Evolutionary conservation across 2,113 vertebrate genomes (phyloP).

Genomic region (Vireo altiloquus): DNA sequence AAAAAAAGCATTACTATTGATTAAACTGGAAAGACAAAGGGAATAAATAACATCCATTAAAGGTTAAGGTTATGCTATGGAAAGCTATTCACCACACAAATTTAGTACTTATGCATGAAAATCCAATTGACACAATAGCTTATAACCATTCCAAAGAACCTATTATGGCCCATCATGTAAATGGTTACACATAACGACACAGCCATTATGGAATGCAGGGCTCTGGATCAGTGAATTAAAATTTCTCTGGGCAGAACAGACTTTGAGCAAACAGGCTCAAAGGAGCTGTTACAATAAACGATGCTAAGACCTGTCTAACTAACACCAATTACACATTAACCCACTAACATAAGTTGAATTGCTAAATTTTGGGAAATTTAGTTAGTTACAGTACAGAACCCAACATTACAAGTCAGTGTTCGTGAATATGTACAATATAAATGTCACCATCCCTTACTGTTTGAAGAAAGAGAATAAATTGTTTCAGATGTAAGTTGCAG

Average conservation of each 20-base stretch:
- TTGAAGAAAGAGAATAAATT: background rate
- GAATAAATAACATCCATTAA: background rate
- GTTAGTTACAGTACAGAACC: background rate
- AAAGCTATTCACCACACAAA: background rate
- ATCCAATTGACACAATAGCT: background rate
- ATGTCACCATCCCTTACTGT: background rate
- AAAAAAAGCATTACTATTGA: background rate
- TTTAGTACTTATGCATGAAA: background rate
- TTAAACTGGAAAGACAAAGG: background rate
- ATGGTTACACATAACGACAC: background rate
- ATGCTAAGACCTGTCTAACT: background rate
- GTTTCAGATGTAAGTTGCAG: background rate
- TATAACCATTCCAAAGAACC: background rate
- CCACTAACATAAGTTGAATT: background rate
- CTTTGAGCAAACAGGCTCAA: background rate
- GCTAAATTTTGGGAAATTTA: slow-evolving; percentile 30
- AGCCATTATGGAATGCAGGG: background rate
- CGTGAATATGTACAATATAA: background rate
- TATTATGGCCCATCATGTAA: background rate
- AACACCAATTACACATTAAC: background rate
- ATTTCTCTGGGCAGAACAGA: slow-evolving; percentile 1
- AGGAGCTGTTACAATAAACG: slow-evolving; percentile 22
- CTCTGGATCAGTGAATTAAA: slow-evolving; percentile 12
- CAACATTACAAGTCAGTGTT: background rate
- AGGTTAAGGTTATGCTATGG: background rate